A percentile compares a stretch with the other conserved stretches of the same genome.
Evolutionary conservation across 2,113 vertebrate genomes (phyloP).

Genomic region (Podocnemis expansa): DNA sequence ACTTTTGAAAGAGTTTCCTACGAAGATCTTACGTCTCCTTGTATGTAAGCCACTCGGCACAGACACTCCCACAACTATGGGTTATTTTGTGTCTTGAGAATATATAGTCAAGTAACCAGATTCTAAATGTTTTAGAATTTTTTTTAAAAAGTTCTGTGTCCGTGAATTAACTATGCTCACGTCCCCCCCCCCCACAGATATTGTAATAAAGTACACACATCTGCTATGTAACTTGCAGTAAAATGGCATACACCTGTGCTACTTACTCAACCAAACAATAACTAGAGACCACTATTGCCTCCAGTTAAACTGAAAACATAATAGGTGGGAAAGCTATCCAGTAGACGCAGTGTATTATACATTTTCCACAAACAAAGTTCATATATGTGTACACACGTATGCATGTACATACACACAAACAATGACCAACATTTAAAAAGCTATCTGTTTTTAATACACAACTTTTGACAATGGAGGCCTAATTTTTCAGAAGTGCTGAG

Average conservation of each 20-base stretch:
- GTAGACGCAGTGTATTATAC: not conserved
- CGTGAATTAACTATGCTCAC: not conserved
- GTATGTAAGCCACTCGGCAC: not conserved
- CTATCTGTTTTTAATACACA: not conserved
- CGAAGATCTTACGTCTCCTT: not conserved
- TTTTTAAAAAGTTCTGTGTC: not conserved
- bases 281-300: not conserved
- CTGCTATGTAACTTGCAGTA: rapidly evolving
- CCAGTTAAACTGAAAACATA: not conserved
- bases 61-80: not conserved
- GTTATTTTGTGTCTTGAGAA: not conserved
- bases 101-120: not conserved
- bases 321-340: not conserved
- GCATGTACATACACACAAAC: no score
- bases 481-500: not conserved
- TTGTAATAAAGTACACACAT: not conserved
- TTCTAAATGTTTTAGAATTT: not conserved
- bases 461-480: not conserved
- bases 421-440: not conserved
- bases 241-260: not conserved
- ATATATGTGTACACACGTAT: not conserved
- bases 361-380: not conserved
- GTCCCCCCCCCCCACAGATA: not conserved
- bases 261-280: not conserved
- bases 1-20: not conserved